These are phyloP conservation scores for Lota lota DNA, from an alignment of 2,113 vertebrate species.

Conservation along the genomic window DNA sequence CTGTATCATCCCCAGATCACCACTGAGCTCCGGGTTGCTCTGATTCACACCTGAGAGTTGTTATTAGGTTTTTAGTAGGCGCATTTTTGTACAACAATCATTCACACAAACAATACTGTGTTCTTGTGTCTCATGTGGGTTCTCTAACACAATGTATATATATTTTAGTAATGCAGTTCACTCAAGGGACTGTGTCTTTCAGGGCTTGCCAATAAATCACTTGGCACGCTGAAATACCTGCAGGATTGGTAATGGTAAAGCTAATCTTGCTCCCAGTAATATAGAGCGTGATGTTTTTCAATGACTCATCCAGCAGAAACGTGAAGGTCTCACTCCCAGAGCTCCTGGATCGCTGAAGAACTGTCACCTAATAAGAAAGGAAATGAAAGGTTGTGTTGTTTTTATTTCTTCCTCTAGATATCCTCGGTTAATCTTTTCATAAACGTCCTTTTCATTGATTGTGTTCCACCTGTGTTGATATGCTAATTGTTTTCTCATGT, in stretches of 20 bases:
- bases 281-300: slow-evolving; percentile 66
- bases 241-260: slow-evolving; percentile 63
- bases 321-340: slow-evolving; percentile 57
- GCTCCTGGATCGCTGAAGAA: slow-evolving; percentile 56
- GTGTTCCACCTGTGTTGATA: too few relatives aligned
- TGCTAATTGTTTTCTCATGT: too few relatives aligned
- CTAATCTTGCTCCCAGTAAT: slow-evolving; percentile 58
- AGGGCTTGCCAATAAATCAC: not conserved
- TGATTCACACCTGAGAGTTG: slow-evolving; percentile 54
- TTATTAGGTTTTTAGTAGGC: not conserved
- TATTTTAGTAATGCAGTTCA: too few relatives aligned
- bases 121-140: not conserved
- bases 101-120: not conserved
- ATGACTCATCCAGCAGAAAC: slow-evolving; percentile 61
- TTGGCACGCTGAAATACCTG: slow-evolving; percentile 33
- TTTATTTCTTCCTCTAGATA: too few relatives aligned
- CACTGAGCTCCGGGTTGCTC: slow-evolving; percentile 31
- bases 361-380: slow-evolving; percentile 59
- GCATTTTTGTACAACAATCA: not conserved
- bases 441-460: too few relatives aligned
- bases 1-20: slow-evolving; percentile 58
- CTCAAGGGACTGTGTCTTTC: not conserved
- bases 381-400: too few relatives aligned
- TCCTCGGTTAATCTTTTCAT: too few relatives aligned
- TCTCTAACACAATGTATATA: too few relatives aligned